Evolutionary conservation across 1,140 invertebrate species (phyloP).

Genomic region (Cecropterus lyciades): DNA sequence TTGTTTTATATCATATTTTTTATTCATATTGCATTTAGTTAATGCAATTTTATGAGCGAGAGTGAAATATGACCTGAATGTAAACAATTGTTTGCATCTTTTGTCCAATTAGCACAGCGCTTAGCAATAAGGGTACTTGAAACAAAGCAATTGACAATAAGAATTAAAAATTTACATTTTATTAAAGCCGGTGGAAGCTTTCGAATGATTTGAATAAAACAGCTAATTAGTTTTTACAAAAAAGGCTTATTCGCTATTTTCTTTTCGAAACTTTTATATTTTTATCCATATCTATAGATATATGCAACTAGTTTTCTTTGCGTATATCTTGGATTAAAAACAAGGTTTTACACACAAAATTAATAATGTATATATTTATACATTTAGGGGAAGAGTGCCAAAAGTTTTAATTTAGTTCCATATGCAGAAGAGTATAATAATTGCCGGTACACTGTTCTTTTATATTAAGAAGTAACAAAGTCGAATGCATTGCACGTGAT

Average conservation of each 20-base stretch:
- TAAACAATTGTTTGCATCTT: slow-evolving; percentile 29
- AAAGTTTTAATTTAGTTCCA: too few species aligned
- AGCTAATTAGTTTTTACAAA: slow-evolving; percentile 8
- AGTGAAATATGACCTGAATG: slow-evolving; percentile 14
- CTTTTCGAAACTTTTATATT: neutral
- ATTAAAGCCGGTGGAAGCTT: slow-evolving; percentile 7
- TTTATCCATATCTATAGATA: neutral
- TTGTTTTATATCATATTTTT: too few species aligned
- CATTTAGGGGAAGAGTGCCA: too few species aligned
- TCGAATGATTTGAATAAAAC: slow-evolving; percentile 20
- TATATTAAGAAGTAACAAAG: too few species aligned
- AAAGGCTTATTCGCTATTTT: slow-evolving; percentile 2
- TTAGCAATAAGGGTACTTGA: slow-evolving; percentile 23
- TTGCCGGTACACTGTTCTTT: too few species aligned
- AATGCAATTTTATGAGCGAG: slow-evolving; percentile 7
- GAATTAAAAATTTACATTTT: slow-evolving; percentile 29
- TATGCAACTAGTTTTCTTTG: too few species aligned
- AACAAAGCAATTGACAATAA: slow-evolving; percentile 34
- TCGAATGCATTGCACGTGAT: too few species aligned
- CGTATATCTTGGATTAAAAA: too few species aligned
- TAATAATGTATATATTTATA: too few species aligned
- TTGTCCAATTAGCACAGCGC: slow-evolving; percentile 30
- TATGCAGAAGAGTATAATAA: too few species aligned
- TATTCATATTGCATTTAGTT: too few species aligned
- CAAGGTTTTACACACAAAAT: neutral